Evolutionary conservation across 2,888 invertebrate genomes (phyloP).

Genomic region (Dorcus hopei): DNA sequence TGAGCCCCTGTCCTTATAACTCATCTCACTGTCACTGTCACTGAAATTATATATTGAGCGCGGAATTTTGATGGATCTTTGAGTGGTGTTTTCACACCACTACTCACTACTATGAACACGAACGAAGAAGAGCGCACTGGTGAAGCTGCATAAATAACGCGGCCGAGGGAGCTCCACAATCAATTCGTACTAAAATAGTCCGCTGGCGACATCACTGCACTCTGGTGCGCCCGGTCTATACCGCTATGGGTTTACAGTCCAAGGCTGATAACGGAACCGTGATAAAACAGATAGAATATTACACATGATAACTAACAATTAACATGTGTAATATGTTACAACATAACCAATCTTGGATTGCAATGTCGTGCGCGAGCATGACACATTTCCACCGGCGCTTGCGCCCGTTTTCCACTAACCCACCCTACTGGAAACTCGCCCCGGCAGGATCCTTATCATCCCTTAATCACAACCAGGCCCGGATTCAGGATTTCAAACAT

Average conservation of each 20-base stretch:
- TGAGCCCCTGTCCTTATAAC: constrained; percentile 82
- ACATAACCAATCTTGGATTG: constrained; percentile 41
- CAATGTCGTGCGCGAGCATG: constrained; percentile 23
- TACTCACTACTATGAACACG: constrained; percentile 27
- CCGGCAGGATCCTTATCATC: too few species aligned
- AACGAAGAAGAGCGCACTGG: constrained; percentile 24
- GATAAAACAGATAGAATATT: constrained; percentile 37
- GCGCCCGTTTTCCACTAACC: constrained; percentile 23
- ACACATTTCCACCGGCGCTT: constrained; percentile 26
- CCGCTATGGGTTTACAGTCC: constrained; percentile 45
- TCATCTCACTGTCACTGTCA: constrained; percentile 68
- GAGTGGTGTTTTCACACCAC: constrained; percentile 26
- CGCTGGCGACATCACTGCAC: constrained; percentile 46
- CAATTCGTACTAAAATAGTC: constrained; percentile 50
- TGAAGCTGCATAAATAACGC: constrained; percentile 38
- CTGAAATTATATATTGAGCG: constrained; percentile 49
- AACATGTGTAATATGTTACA: constrained; percentile 34
- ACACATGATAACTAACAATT: constrained; percentile 39
- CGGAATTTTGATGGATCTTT: constrained; percentile 48
- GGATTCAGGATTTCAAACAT: too few species aligned
- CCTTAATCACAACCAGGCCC: too few species aligned
- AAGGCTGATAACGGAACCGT: constrained; percentile 46
- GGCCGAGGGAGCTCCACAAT: constrained; percentile 36
- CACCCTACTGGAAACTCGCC: constrained; percentile 16
- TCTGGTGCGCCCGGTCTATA: constrained; percentile 40